Conservation (phyloP, 2,888 invertebrate genomes). For the Synergus gifuensis region DNA sequence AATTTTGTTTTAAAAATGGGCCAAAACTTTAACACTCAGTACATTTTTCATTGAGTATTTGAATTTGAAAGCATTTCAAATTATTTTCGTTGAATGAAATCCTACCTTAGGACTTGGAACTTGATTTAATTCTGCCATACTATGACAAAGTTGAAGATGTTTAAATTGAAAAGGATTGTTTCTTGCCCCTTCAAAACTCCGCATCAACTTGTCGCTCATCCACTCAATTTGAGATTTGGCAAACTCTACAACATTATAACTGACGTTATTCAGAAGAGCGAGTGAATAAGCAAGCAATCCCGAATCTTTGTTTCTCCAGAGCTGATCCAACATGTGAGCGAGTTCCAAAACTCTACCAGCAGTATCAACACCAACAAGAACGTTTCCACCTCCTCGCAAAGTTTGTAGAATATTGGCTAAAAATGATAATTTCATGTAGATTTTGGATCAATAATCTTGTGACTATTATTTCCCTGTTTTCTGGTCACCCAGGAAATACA, state of each 20-base stretch:
- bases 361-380: constrained; percentile 96
- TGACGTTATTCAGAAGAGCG: constrained; percentile 96
- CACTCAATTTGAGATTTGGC: constrained; percentile 99
- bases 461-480: background rate
- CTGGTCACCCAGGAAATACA: too few species aligned
- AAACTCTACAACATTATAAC: constrained; percentile 99
- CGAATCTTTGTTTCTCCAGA: constrained; percentile 97
- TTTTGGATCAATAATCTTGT: background rate
- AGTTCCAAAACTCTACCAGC: constrained; percentile 97
- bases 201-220: constrained; percentile 99
- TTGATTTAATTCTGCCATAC: constrained; percentile 89
- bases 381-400: constrained; percentile 95
- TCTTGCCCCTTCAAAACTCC: constrained; percentile 92
- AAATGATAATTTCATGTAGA: background rate
- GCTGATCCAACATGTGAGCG: constrained; percentile 96
- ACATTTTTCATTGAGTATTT: too few species aligned
- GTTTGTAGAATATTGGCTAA: constrained; percentile 95
- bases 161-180: constrained; percentile 98
- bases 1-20: constrained; percentile 21
- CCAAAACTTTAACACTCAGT: background rate
- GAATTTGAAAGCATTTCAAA: background rate
- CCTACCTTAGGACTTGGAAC: constrained; percentile 91
- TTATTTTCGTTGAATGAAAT: constrained; percentile 19
- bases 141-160: constrained; percentile 96
- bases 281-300: constrained; percentile 96